Percentiles rank a stretch among this genome's conserved stretches.
phyloP scores from a whole-genome alignment of 2,113 vertebrate species.

The Sciurus niger region DNA sequence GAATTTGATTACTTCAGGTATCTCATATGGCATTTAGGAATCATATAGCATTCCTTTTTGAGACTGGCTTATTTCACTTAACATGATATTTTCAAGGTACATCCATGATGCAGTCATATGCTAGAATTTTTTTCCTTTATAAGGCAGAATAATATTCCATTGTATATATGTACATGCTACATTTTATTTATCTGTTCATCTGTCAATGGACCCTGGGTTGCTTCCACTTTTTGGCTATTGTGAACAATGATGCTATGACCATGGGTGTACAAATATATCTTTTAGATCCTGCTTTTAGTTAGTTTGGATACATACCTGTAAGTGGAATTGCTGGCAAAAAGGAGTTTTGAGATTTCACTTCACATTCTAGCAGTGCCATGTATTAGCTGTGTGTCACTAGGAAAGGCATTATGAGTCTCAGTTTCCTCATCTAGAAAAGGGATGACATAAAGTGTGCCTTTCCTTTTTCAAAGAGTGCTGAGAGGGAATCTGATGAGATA shows the following conservation, averaged over 20 bases:
- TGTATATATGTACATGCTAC: neutral
- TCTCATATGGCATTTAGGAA: neutral
- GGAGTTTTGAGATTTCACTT: neutral
- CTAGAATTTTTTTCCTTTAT: neutral
- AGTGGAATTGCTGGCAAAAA: neutral
- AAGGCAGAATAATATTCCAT: neutral
- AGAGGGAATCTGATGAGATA: neutral
- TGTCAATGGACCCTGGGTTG: neutral
- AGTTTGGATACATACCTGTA: neutral
- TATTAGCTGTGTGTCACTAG: neutral
- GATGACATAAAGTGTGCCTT: neutral
- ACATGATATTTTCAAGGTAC: neutral
- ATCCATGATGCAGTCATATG: neutral
- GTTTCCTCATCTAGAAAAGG: conserved; percentile 19
- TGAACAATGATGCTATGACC: neutral
- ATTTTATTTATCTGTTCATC: neutral
- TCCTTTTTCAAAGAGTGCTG: neutral
- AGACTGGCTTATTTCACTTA: conserved; percentile 15
- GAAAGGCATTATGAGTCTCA: neutral
- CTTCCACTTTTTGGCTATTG: neutral
- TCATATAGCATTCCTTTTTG: neutral
- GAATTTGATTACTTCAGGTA: neutral
- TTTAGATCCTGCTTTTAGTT: conserved; percentile 45
- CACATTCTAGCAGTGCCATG: neutral
- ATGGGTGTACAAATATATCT: neutral